Evolutionary conservation across 1,140 invertebrate genomes (phyloP).

Genomic region (Cryptotermes secundus): DNA sequence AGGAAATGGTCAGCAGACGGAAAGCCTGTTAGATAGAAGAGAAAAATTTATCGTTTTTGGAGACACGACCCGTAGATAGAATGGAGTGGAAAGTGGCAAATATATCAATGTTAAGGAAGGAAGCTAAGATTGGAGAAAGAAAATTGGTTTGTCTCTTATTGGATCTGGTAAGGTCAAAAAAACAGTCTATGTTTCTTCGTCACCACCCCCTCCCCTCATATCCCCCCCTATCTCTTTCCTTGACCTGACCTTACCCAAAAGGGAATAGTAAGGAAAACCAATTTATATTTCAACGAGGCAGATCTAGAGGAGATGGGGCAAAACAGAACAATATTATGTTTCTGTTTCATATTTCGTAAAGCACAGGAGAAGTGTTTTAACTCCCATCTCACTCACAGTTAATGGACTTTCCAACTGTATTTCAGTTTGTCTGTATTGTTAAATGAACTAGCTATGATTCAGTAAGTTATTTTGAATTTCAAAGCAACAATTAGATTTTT

Average conservation of each 20-base stretch:
- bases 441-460: neutral
- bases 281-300: slow-evolving; percentile 11
- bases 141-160: slow-evolving; percentile 18
- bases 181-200: slow-evolving; percentile 4
- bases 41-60: slow-evolving; percentile 10
- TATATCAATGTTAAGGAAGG: slow-evolving; percentile 19
- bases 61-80: slow-evolving; percentile 9
- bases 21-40: slow-evolving; percentile 16
- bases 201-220: neutral
- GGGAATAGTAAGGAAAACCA: neutral
- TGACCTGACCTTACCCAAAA: neutral
- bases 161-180: slow-evolving; percentile 2
- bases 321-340: neutral
- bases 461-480: neutral
- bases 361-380: neutral
- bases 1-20: neutral
- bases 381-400: neutral
- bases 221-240: neutral
- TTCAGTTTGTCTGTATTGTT: slow-evolving; percentile 3
- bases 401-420: neutral
- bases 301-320: neutral
- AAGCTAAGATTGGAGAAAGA: neutral
- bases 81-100: slow-evolving; percentile 7
- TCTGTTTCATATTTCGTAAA: neutral
- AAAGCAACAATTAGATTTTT: neutral